Evolutionary conservation across 2,888 invertebrate species (phyloP).

Genomic region (Diarsia mendica): DNA sequence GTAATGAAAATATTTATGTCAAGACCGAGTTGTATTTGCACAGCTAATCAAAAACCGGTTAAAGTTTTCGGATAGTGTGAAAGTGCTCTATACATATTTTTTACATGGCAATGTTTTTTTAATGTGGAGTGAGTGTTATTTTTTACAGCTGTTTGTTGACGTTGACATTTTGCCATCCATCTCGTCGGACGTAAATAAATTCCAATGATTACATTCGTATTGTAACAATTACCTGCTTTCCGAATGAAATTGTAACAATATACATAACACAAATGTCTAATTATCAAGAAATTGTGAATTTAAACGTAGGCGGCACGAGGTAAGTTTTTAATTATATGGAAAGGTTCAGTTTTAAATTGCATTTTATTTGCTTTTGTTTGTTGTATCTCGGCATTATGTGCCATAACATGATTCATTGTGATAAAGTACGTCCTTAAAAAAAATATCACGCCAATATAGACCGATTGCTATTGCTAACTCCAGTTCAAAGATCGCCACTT

Average conservation of each 20-base stretch:
- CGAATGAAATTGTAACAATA: conserved; percentile 51
- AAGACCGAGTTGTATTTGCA: conserved; percentile 31
- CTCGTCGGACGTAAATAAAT: conserved; percentile 59
- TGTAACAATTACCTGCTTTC: conserved; percentile 33
- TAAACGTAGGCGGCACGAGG: conserved; percentile 99
- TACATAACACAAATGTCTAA: conserved; percentile 80
- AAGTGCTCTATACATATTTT: neutral
- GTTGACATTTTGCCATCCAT: conserved; percentile 64
- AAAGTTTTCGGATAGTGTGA: neutral
- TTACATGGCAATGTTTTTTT: conserved; percentile 37
- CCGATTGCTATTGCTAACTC: neutral
- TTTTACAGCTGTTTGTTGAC: conserved; percentile 72
- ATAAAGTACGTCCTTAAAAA: neutral
- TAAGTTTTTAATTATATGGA: conserved; percentile 80
- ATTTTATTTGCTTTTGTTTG: conserved; percentile 28
- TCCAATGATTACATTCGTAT: conserved; percentile 41
- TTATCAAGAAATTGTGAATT: conserved; percentile 94
- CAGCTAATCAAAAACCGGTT: conserved; percentile 24
- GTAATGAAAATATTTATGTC: conserved; percentile 56
- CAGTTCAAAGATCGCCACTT: neutral
- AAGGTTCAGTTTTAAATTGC: conserved; percentile 51
- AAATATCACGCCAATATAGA: conserved; percentile 15
- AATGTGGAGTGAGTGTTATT: no score
- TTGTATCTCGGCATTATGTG: conserved; percentile 3
- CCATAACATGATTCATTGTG: neutral